These are phyloP conservation scores for Peromyscus melanophrys DNA, from an alignment of 2,797 vertebrate species.

Conservation along the genomic window DNA sequence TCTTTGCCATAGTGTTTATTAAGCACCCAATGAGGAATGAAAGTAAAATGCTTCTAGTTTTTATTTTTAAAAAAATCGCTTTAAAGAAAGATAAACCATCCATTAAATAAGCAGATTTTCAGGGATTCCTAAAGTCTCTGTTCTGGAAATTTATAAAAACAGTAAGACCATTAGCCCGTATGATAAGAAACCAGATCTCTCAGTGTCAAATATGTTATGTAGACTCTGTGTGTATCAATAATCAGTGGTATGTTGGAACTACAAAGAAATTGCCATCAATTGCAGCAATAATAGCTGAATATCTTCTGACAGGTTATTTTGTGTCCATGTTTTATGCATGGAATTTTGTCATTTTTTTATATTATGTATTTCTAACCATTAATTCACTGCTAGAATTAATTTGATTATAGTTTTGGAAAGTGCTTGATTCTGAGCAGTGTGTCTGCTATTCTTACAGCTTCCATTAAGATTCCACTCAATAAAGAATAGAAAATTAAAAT, in stretches of 20 bases:
- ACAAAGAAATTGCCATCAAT: not conserved
- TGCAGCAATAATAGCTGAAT: not conserved
- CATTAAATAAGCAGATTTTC: not conserved
- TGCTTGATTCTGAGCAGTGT: slow-evolving; percentile 13
- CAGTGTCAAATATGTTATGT: not conserved
- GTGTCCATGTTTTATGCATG: slow-evolving; percentile 50
- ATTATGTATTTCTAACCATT: slow-evolving; percentile 38
- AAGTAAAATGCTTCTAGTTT: slow-evolving; percentile 60
- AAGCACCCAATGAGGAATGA: not conserved
- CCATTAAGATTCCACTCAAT: slow-evolving; percentile 68
- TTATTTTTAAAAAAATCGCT: not conserved
- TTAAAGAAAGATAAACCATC: slow-evolving; percentile 53
- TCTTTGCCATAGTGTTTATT: slow-evolving; percentile 1
- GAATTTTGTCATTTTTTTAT: slow-evolving; percentile 21
- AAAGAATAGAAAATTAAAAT: slow-evolving; percentile 77
- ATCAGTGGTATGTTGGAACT: slow-evolving; percentile 54
- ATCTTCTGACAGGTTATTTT: slow-evolving; percentile 22
- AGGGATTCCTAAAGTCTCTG: not conserved
- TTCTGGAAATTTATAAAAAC: slow-evolving; percentile 22
- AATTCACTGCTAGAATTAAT: slow-evolving; percentile 51
- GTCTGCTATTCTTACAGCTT: slow-evolving; percentile 12
- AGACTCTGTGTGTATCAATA: slow-evolving; percentile 26
- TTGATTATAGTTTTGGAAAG: slow-evolving; percentile 58
- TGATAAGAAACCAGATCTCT: slow-evolving; percentile 32
- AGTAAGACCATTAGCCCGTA: not conserved